Conservation (phyloP, 2,113 vertebrate species). For the Anoura caudifer region DNA sequence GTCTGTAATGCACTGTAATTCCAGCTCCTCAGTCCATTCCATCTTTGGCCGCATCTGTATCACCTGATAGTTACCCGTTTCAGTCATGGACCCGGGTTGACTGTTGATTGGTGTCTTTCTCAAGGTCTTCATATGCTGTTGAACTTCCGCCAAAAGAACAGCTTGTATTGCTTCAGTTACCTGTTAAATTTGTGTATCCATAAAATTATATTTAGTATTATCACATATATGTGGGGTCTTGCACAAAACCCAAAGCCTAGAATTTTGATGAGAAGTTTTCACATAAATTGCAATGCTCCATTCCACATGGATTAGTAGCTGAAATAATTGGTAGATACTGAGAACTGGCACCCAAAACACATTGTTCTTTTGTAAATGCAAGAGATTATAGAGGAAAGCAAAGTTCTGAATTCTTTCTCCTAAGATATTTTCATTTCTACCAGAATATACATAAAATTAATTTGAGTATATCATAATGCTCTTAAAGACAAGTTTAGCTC, state of each 20-base stretch:
- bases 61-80: constrained; percentile 58
- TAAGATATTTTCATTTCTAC: not conserved
- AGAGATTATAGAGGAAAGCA: not conserved
- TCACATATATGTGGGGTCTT: not conserved
- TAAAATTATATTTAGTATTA: not conserved
- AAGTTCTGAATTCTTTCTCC: not conserved
- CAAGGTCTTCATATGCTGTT: constrained; percentile 67
- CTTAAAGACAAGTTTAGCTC: not conserved
- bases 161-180: constrained; percentile 83
- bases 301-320: not conserved
- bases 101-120: not conserved
- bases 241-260: not conserved
- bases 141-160: constrained; percentile 83
- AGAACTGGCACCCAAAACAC: not conserved
- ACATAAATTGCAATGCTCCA: not conserved
- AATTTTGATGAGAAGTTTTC: not conserved
- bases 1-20: constrained; percentile 19
- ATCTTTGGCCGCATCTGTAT: not conserved
- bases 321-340: not conserved
- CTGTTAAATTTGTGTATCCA: constrained; percentile 55
- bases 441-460: not conserved
- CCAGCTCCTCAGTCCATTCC: not conserved
- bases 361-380: not conserved
- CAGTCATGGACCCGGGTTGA: not conserved
- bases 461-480: not conserved